Conservation (phyloP, 2,888 invertebrate genomes). For the Rotaria magnacalcarata region DNA sequence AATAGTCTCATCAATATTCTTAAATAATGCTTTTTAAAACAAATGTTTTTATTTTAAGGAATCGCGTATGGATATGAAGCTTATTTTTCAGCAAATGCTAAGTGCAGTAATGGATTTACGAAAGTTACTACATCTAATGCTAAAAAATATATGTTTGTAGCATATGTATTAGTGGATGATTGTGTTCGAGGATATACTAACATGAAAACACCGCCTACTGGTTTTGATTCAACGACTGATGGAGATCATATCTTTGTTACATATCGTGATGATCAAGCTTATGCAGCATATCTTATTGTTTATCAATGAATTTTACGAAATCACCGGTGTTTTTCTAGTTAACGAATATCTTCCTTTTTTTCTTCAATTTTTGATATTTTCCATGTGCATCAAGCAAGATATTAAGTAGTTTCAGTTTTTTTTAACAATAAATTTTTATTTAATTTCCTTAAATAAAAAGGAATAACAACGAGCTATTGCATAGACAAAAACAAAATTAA, state of each 20-base stretch:
- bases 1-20: neutral
- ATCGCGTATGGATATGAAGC: neutral
- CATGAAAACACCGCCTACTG: neutral
- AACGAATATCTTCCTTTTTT: too few species aligned
- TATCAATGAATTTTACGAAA: neutral
- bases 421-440: neutral
- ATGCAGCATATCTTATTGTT: neutral
- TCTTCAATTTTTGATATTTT: too few species aligned
- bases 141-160: neutral
- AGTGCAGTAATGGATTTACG: neutral
- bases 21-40: neutral
- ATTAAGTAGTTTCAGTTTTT: too few species aligned
- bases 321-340: too few species aligned
- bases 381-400: too few species aligned
- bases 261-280: conserved; percentile 16
- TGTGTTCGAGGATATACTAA: neutral
- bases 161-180: neutral
- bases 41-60: neutral
- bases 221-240: neutral
- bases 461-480: neutral
- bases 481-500: neutral
- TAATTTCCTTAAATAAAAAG: conserved; percentile 6
- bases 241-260: neutral
- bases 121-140: too few species aligned
- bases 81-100: neutral